phyloP scores from a whole-genome alignment of 64 coral and sea anemone genomes.

The Acropora yongei region DNA sequence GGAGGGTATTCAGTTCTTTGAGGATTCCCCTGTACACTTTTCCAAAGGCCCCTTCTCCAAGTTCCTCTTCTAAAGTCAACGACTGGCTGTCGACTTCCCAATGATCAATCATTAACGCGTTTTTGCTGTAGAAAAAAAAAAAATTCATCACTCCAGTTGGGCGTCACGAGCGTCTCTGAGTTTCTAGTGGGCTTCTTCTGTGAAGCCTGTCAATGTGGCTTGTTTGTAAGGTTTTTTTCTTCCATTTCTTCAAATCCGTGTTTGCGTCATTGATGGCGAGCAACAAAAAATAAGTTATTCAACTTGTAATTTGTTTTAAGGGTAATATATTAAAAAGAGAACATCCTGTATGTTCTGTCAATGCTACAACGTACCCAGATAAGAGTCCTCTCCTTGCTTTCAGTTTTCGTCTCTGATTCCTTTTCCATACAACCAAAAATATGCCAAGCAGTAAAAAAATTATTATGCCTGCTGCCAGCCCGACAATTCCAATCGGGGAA shows the following conservation, averaged over 20 bases:
- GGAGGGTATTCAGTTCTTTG: neutral
- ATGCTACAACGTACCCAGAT: neutral
- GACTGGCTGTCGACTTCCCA: constrained; percentile 38
- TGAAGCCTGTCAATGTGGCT: too few species aligned
- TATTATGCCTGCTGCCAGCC: neutral
- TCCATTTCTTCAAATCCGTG: too few species aligned
- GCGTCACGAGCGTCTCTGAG: too few species aligned
- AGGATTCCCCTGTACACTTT: constrained; percentile 49
- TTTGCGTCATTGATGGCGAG: too few species aligned
- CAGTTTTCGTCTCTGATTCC: neutral
- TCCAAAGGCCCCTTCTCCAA: constrained; percentile 61
- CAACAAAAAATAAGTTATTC: too few species aligned
- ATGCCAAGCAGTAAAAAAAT: neutral
- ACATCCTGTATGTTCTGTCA: too few species aligned
- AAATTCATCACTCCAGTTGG: too few species aligned
- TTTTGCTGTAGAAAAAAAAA: neutral
- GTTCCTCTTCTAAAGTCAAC: constrained; percentile 20
- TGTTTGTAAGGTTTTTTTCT: too few species aligned
- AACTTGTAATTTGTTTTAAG: too few species aligned
- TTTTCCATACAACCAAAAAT: neutral
- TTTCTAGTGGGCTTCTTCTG: too few species aligned
- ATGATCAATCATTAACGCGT: constrained; percentile 3
- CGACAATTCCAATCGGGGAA: neutral
- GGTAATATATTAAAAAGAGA: too few species aligned
- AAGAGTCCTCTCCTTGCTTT: neutral